These are phyloP conservation scores for Rhagophthalmus giganteus DNA, from an alignment of 2,888 invertebrate species.

Conservation along the genomic window DNA sequence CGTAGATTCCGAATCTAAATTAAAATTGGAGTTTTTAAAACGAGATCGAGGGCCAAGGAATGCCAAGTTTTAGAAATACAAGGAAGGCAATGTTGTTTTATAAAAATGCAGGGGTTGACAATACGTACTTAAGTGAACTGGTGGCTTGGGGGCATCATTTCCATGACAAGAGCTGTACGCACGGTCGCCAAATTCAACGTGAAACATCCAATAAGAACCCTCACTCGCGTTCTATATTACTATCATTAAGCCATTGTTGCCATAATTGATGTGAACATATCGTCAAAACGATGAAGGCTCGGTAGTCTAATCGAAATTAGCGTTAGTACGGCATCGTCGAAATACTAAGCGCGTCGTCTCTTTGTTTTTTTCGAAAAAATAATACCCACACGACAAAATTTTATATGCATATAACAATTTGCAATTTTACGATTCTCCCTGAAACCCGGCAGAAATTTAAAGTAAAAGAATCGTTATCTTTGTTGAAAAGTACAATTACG, in stretches of 20 bases:
- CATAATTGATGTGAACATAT: constrained; percentile 39
- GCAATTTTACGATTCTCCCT: background rate
- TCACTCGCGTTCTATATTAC: constrained; percentile 36
- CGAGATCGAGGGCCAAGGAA: background rate
- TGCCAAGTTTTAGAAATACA: constrained; percentile 7
- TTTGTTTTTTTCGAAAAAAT: background rate
- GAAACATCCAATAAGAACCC: constrained; percentile 49
- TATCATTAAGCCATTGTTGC: constrained; percentile 41
- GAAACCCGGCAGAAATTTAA: background rate
- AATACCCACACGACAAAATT: background rate
- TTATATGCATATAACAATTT: background rate
- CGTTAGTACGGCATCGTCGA: too few relatives aligned
- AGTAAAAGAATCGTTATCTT: constrained; percentile 24
- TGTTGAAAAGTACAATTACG: constrained; percentile 48
- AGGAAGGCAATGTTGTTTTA: constrained; percentile 26
- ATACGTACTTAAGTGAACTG: constrained; percentile 40
- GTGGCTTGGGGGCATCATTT: constrained; percentile 61
- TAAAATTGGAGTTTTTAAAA: background rate
- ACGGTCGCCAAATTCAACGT: constrained; percentile 49
- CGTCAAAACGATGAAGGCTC: constrained; percentile 18
- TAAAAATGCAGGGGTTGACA: constrained; percentile 36
- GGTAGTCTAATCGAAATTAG: constrained; percentile 7
- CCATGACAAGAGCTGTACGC: constrained; percentile 59
- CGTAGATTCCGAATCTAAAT: background rate
- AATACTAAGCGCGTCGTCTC: too few relatives aligned